Evolutionary conservation across 2,888 invertebrate genomes (phyloP).

Genomic region (Drosophila mayaguana): DNA sequence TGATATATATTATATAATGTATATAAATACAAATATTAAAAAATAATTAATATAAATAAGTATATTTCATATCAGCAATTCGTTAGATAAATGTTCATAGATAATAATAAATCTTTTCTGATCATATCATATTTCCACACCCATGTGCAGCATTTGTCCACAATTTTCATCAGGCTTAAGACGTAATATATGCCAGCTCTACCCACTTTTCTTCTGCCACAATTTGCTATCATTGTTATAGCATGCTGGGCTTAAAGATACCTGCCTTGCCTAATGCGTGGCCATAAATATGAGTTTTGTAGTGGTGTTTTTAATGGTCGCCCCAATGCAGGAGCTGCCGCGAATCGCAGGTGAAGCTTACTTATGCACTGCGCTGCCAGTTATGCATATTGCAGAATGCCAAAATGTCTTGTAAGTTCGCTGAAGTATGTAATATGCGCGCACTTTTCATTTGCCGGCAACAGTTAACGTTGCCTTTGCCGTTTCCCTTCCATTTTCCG

Average conservation of each 20-base stretch:
- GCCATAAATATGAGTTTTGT: conserved; percentile 19
- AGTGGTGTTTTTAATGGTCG: conserved; percentile 17
- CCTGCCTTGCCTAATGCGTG: conserved; percentile 4
- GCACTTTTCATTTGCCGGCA: conserved; percentile 67
- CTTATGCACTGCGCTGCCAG: conserved; percentile 60
- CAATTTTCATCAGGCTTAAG: neutral
- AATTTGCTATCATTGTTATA: neutral
- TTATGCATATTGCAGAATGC: conserved; percentile 76
- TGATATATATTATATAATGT: no score
- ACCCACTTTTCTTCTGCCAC: neutral
- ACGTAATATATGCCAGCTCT: neutral
- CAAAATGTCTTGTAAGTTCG: conserved; percentile 74
- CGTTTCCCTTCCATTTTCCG: conserved; percentile 52
- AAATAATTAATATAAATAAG: no score
- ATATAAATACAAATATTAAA: no score
- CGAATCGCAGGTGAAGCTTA: conserved; percentile 28
- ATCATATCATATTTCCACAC: no score
- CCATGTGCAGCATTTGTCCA: neutral
- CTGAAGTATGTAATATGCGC: conserved; percentile 73
- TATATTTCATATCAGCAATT: no score
- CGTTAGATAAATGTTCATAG: no score
- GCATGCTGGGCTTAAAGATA: conserved; percentile 15
- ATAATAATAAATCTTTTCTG: no score
- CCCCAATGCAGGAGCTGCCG: conserved; percentile 11
- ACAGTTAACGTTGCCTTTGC: conserved; percentile 29